A percentile compares a stretch with the other conserved stretches of the same genome.
These are phyloP conservation scores for Leptonema lineaticorne DNA, from an alignment of 1,140 invertebrate genomes.

Conservation along the genomic window DNA sequence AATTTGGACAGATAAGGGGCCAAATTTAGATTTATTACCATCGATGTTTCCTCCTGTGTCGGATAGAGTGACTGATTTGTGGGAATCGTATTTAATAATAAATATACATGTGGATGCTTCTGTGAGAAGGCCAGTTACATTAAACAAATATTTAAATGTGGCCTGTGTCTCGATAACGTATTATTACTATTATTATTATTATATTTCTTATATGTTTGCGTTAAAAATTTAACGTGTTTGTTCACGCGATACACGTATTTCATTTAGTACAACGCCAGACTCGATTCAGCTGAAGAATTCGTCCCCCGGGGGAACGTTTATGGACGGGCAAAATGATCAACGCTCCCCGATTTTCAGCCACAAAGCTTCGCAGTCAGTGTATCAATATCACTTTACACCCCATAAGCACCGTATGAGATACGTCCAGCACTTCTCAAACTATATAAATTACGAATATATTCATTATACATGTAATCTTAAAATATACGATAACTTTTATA, in stretches of 20 bases:
- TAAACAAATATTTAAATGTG: no score
- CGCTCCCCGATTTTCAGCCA: conserved; percentile 9
- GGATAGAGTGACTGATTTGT: conserved; percentile 16
- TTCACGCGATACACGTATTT: no score
- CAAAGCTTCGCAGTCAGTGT: conserved; percentile 32
- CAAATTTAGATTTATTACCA: conserved; percentile 25
- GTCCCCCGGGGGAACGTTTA: not conserved
- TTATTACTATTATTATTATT: not conserved
- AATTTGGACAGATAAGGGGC: conserved; percentile 26
- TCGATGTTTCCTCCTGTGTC: conserved; percentile 5
- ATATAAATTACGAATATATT: not conserved
- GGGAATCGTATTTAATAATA: conserved; percentile 5
- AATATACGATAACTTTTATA: not conserved
- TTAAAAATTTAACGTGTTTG: no score
- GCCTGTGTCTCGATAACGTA: no score
- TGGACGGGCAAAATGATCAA: conserved; percentile 12
- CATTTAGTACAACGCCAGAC: not conserved
- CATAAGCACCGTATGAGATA: conserved; percentile 32
- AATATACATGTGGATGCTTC: no score
- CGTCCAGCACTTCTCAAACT: not conserved
- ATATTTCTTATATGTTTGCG: not conserved
- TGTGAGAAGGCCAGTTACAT: no score
- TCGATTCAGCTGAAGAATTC: not conserved
- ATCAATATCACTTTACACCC: conserved; percentile 41
- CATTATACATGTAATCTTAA: not conserved